Conservation (phyloP, 1,140 invertebrate genomes). For the Neodiprion pinetum region DNA sequence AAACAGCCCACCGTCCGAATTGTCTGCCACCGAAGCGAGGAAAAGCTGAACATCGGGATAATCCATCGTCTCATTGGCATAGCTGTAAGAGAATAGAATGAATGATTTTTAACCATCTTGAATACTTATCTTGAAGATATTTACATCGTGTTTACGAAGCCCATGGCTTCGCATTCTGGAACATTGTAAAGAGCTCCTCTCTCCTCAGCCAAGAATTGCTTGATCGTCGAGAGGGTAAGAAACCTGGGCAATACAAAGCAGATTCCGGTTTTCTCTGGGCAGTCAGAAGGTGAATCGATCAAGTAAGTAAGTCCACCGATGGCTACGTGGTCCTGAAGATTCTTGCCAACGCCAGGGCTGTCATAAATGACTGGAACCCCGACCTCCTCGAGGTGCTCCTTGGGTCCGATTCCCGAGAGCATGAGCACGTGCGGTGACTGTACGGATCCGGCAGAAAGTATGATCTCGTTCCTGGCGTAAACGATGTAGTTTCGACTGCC, state of each 20-base stretch:
- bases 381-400: conserved; percentile 62
- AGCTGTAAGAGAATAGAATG: conserved; percentile 50
- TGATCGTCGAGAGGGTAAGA: conserved; percentile 61
- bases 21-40: conserved; percentile 73
- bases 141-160: conserved; percentile 75
- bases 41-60: conserved; percentile 83
- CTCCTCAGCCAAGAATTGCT: conserved; percentile 64
- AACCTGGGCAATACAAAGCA: conserved; percentile 68
- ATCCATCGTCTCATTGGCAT: conserved; percentile 68
- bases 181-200: conserved; percentile 71
- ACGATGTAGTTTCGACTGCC: conserved; percentile 58
- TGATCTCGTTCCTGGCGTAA: conserved; percentile 70
- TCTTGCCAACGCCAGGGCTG: conserved; percentile 79
- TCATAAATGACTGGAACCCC: conserved; percentile 64
- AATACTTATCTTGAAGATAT: not conserved
- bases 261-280: conserved; percentile 56
- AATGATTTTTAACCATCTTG: not conserved
- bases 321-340: conserved; percentile 81
- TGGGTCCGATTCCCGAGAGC: conserved; percentile 79
- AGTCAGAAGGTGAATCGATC: conserved; percentile 58
- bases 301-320: conserved; percentile 69
- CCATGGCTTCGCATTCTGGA: conserved; percentile 77
- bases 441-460: conserved; percentile 75
- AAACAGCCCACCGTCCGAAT: conserved; percentile 78
- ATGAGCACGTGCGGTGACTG: conserved; percentile 82